Conservation (phyloP, 2,113 vertebrate genomes). For the Phaethornis superciliosus region DNA sequence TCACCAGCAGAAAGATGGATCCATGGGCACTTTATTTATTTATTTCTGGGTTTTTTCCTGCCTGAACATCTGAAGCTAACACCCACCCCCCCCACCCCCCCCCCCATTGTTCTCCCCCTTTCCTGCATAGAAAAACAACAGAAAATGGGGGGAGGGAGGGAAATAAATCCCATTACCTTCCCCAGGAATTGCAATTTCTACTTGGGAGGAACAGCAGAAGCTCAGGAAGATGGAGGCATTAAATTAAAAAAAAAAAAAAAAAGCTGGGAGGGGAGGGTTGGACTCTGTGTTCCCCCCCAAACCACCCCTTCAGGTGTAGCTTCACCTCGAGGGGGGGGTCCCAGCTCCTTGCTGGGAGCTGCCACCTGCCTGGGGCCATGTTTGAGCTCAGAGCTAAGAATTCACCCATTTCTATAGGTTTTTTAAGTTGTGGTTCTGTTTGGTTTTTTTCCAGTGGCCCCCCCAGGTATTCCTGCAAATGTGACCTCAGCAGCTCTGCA, state of each 20-base stretch:
- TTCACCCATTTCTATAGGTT: neutral
- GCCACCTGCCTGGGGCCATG: accelerated
- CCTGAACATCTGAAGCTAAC: neutral
- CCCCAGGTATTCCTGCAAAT: no score
- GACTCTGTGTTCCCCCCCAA: neutral
- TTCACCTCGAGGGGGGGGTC: neutral
- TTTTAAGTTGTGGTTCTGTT: neutral
- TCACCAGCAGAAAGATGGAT: neutral
- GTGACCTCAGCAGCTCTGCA: accelerated
- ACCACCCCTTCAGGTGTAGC: neutral
- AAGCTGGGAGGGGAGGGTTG: no score
- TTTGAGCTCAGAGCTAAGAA: neutral
- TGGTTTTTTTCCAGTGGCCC: no score
- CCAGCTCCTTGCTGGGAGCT: neutral
- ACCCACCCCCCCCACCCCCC: no score
- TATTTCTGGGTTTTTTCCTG: neutral
- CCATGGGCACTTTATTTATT: no score
- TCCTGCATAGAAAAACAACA: accelerated
- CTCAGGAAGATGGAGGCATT: neutral
- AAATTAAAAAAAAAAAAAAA: neutral
- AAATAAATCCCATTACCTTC: no score
- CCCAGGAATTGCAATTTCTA: no score
- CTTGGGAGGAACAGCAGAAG: neutral
- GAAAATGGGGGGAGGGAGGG: neutral
- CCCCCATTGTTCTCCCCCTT: accelerated